Evolutionary conservation across 2,113 vertebrate species (phyloP).

Genomic region (Casuarius casuarius): DNA sequence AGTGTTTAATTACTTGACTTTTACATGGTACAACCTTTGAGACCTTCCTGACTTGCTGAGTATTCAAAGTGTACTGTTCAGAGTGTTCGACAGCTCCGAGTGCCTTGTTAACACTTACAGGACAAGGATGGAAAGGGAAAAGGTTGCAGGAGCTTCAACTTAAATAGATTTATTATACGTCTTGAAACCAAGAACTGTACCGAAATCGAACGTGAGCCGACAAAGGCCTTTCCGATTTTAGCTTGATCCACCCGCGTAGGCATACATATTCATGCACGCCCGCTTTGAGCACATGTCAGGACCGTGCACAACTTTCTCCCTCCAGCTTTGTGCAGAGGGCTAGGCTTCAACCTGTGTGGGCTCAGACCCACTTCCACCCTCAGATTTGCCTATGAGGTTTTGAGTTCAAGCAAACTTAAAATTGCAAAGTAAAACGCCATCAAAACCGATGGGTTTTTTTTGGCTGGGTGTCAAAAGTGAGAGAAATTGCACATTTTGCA

Average conservation of each 20-base stretch:
- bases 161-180: neutral
- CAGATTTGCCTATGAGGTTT: conserved; percentile 51
- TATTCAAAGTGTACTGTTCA: conserved; percentile 18
- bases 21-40: conserved; percentile 65
- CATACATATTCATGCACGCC: neutral
- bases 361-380: conserved; percentile 47
- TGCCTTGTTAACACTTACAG: conserved; percentile 14
- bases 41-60: conserved; percentile 51
- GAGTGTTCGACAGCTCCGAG: neutral
- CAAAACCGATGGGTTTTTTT: conserved; percentile 52
- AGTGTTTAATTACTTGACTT: conserved; percentile 77
- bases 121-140: neutral
- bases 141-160: neutral
- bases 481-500: conserved; percentile 41
- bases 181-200: neutral
- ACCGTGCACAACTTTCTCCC: neutral
- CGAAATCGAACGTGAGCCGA: neutral
- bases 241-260: neutral
- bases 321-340: neutral
- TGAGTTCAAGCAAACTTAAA: conserved; percentile 38
- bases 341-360: conserved; percentile 52
- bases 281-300: neutral
- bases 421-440: conserved; percentile 24
- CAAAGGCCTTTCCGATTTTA: neutral
- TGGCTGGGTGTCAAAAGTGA: conserved; percentile 45